Evolutionary conservation across 2,797 vertebrate genomes (phyloP), one percentile per base, ranked within the genome.

Genomic region (Thunnus albacares): DNA sequence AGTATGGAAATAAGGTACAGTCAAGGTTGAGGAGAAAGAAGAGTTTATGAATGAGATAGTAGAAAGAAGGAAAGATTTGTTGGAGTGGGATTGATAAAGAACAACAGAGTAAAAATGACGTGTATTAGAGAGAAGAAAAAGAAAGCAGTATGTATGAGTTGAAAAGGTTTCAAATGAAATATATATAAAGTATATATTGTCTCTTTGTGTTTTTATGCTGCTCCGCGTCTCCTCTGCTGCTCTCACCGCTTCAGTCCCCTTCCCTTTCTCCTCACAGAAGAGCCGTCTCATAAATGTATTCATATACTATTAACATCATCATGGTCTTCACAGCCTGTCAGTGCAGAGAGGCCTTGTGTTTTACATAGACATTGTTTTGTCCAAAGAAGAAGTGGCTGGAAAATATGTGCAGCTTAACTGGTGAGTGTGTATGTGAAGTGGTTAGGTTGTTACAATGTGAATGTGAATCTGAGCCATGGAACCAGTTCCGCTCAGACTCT

Each of bases 41-140:
- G 43, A 77, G 20, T 88, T 84, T 79, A 76, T 83, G 87, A 88
- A 86, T 87, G 77, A 49, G 49, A 35, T 9, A 10, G 33, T 22
- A 18, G 2, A 56, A 17, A 58, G 14, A 45, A 2, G n/a, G 3
- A 56, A 17, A 53, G 22, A 51, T 30, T 52, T 53, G 8, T 51
- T 18, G 13, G 3, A 24, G 45, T 59, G 4, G 35, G n/a, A n/a
- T 10, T 5, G 6, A 72, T 35, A n/a, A 28, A 60, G 12, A 30
- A 24, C 4, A 52, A 43, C 14, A 52, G 41, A 56, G 28, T 12
- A 22, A 17, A 60, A 57, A n/a, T 20, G 20, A 77, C 33, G 51
- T 41, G 56, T 51, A 28, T 20, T 24, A 11, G 20, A 49, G 18
- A 18, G 14, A 57, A n/a, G 14, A 38, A 51, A 41, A 57, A 78